These are phyloP conservation scores for Sardina pilchardus DNA, from an alignment of 2,113 vertebrate species.

Conservation along the genomic window DNA sequence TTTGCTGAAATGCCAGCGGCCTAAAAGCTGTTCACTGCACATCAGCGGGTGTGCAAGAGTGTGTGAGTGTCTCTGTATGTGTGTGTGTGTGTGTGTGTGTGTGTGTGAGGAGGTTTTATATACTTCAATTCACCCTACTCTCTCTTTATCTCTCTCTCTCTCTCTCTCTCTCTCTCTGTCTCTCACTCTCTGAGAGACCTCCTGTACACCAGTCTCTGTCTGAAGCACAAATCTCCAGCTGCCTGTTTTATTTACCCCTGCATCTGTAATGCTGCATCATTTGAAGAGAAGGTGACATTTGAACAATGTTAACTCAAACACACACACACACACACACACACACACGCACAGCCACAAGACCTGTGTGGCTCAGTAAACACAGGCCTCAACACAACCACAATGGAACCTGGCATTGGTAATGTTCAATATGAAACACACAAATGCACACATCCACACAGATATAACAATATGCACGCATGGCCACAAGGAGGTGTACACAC, in stretches of 20 bases:
- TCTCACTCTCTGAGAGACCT: neutral
- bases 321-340: conserved; percentile 11
- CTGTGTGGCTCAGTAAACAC: neutral
- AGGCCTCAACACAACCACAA: neutral
- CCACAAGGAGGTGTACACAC: neutral
- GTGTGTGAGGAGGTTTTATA: conserved; percentile 46
- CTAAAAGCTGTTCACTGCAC: conserved; percentile 54
- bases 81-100: neutral
- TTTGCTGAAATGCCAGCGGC: conserved; percentile 41
- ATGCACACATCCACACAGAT: neutral
- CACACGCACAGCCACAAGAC: neutral
- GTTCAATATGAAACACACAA: neutral
- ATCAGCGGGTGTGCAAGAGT: no score
- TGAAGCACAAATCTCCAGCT: neutral
- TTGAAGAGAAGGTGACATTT: conserved; percentile 34
- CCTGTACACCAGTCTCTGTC: neutral
- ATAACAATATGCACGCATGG: neutral
- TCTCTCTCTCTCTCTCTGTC: neutral
- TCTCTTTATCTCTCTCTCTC: neutral
- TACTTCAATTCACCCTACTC: conserved; percentile 43
- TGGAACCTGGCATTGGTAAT: neutral
- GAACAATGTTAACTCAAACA: conserved; percentile 27
- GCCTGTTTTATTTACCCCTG: conserved; percentile 15
- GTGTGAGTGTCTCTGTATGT: no score
- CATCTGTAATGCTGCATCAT: conserved; percentile 27